Evolutionary conservation across 2,888 invertebrate genomes (phyloP), one percentile per base, ranked within the genome.

Genomic region (Anthophora plumipes): DNA sequence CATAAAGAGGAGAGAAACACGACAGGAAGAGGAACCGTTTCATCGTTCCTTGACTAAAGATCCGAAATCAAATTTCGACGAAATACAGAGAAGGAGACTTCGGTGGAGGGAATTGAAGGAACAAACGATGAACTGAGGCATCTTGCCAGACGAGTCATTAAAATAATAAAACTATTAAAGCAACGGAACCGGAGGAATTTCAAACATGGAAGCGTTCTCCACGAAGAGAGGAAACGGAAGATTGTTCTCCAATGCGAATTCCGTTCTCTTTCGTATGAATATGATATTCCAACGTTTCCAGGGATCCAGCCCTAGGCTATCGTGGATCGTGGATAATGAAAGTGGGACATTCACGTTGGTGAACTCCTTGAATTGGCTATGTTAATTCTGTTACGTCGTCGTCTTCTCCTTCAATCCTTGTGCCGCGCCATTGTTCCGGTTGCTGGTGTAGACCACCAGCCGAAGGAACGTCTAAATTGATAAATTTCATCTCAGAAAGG

Each of bases 111-210:
- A 14, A 14, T 12, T 46, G 46, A 14, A 14, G 46, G 5, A 46
- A 11, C 1, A 14, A 48, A 48, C 5, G 11, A 14, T 22, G 57
- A 52, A 46, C 17, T n/a, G 46, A 50, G 86, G 83, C 86, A 80
- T 48, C 52, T 75, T 78, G 86, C 84, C 86, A 86, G 77, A 55
- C 66, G 66, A 71, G 71, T 78, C 79, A 74, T 86, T 86, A 85
- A 81, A 86, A 79, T 73, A 80, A 80, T 80, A 77, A 77, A 77
- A 80, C 57, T 77, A 73, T 73, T 69, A 69, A 60, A 60, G 69
- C 52, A 14, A 43, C 60, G 63, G 77, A 69, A 46, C 0, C 59
- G 63, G n/a, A 41, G 52, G 73, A 73, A 78, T 70, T 59, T 66
- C 60, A 41, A 31, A 14, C 20, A 41, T 12, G 41, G 57, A 22